Evolutionary conservation across 2,113 vertebrate species (phyloP).

Genomic region (Alaudala cheleensis): DNA sequence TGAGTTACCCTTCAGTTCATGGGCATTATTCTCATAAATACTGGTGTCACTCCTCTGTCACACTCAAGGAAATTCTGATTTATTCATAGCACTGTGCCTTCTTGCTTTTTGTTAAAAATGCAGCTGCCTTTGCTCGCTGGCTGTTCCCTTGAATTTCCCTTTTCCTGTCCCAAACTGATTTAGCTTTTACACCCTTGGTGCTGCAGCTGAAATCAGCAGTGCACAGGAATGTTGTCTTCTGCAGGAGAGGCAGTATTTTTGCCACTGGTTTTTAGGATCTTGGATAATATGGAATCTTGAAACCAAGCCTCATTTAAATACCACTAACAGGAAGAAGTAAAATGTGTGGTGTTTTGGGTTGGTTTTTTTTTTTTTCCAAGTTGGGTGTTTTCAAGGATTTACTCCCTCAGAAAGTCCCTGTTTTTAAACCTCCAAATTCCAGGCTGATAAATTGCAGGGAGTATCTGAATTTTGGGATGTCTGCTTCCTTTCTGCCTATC

Average conservation of each 20-base stretch:
- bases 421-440: not conserved
- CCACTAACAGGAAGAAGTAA: not conserved
- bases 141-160: constrained; percentile 10
- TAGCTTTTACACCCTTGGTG: not conserved
- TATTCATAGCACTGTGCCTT: not conserved
- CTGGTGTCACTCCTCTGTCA: constrained; percentile 20
- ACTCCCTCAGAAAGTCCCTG: not conserved
- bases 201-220: not conserved
- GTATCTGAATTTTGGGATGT: not conserved
- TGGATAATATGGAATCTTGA: not conserved
- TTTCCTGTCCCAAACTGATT: constrained; percentile 17
- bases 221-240: not conserved
- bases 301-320: not conserved
- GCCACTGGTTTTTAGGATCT: not conserved
- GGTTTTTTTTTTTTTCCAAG: not conserved
- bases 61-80: constrained; percentile 23
- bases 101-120: not conserved
- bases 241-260: not conserved
- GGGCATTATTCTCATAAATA: constrained; percentile 23
- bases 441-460: not conserved
- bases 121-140: not conserved
- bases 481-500: not conserved
- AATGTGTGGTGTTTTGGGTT: not conserved
- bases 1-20: not conserved
- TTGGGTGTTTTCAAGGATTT: not conserved